Conservation (phyloP, 1,140 invertebrate species). For the Limonius californicus region DNA sequence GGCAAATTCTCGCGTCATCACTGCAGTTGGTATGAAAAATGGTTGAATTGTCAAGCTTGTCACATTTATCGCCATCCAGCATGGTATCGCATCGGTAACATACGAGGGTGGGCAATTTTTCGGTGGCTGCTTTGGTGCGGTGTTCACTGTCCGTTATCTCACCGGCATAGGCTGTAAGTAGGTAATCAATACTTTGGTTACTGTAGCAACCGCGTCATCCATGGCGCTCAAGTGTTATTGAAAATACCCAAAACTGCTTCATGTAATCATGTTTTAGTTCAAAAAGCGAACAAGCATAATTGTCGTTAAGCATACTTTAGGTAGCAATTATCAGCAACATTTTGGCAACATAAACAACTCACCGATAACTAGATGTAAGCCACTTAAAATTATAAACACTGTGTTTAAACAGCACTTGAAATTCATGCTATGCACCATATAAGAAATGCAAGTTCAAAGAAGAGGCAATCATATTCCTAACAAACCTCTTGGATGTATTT, state of each 20-base stretch:
- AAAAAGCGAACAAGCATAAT: too few species aligned
- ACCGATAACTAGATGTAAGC: too few species aligned
- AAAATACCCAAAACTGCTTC: neutral
- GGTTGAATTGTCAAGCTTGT: conserved; percentile 60
- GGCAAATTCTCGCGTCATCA: conserved; percentile 70
- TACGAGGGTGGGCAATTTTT: conserved; percentile 69
- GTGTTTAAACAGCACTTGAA: too few species aligned
- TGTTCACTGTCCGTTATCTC: conserved; percentile 46
- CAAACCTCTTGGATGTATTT: too few species aligned
- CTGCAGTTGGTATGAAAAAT: conserved; percentile 66
- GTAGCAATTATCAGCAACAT: too few species aligned
- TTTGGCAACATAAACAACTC: too few species aligned
- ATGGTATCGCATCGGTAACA: conserved; percentile 78
- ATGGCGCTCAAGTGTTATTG: neutral
- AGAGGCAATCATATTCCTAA: too few species aligned
- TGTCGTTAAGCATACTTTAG: too few species aligned
- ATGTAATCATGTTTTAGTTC: too few species aligned
- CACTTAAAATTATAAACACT: too few species aligned
- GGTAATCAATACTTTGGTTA: conserved; percentile 6
- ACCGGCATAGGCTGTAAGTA: neutral
- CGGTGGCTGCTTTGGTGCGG: conserved; percentile 68
- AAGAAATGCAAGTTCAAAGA: too few species aligned
- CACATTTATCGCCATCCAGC: conserved; percentile 65
- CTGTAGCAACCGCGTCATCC: neutral
- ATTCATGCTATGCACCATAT: too few species aligned